phyloP scores from a whole-genome alignment of 2,797 vertebrate genomes.

The Orientallactaga sibirica region DNA sequence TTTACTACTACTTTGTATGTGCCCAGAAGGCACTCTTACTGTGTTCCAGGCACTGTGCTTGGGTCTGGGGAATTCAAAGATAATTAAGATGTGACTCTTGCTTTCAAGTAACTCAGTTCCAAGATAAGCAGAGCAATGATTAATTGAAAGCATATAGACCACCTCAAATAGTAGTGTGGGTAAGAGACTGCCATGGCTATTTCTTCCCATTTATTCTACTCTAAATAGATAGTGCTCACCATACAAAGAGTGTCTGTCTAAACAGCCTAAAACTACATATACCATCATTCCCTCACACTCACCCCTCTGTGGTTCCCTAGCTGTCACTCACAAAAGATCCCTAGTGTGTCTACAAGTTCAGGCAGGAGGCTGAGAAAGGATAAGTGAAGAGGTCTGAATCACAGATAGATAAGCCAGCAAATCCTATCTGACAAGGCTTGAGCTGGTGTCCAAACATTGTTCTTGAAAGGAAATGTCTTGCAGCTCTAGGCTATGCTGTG shows the following conservation, averaged over 20 bases:
- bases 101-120: slow-evolving; percentile 44
- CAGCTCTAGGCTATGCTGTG: not conserved
- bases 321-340: slow-evolving; percentile 16
- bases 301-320: not conserved
- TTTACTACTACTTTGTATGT: not conserved
- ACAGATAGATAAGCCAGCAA: not conserved
- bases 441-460: not conserved
- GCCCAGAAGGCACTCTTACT: not conserved
- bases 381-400: not conserved
- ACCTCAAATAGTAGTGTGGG: not conserved
- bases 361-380: slow-evolving; percentile 37
- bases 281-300: not conserved
- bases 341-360: slow-evolving; percentile 26
- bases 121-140: slow-evolving; percentile 8
- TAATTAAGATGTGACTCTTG: slow-evolving; percentile 52
- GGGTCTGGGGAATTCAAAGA: slow-evolving; percentile 5
- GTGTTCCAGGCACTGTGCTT: slow-evolving; percentile 3
- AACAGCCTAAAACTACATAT: slow-evolving; percentile 28
- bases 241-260: not conserved
- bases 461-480: not conserved
- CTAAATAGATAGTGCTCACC: slow-evolving; percentile 29
- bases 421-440: not conserved
- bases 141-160: not conserved
- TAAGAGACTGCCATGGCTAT: not conserved
- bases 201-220: slow-evolving; percentile 50